These are phyloP conservation scores for Euthynnus affinis DNA, from an alignment of 2,797 vertebrate genomes.

Conservation along the genomic window DNA sequence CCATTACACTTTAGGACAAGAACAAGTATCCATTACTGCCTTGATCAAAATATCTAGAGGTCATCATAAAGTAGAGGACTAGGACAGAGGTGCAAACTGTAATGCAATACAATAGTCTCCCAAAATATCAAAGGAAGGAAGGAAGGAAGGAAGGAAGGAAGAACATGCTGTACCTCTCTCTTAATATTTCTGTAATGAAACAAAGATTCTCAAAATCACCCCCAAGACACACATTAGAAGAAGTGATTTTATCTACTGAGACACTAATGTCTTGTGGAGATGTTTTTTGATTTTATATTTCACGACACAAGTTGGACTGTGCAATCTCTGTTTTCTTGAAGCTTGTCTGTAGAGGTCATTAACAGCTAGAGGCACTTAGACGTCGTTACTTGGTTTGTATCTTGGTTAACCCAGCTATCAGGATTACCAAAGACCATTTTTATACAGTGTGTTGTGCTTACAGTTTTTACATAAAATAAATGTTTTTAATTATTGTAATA, in stretches of 20 bases:
- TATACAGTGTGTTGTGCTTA: not conserved
- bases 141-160: not conserved
- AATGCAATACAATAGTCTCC: constrained; percentile 10
- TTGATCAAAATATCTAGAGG: constrained; percentile 14
- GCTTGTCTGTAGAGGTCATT: not conserved
- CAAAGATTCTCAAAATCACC: not conserved
- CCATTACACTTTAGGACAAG: not conserved
- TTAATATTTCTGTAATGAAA: constrained; percentile 22
- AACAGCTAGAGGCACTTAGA: not conserved
- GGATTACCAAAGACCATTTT: not conserved
- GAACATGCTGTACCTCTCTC: constrained; percentile 12
- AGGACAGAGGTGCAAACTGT: not conserved
- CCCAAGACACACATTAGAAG: not conserved
- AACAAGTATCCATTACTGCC: constrained; percentile 17
- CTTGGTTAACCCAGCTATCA: not conserved
- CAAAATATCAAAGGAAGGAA: not conserved
- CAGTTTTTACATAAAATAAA: not conserved
- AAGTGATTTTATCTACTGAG: constrained; percentile 1
- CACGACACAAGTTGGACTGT: not conserved
- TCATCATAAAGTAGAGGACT: constrained; percentile 6
- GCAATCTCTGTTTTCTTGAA: constrained; percentile 1
- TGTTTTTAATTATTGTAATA: not conserved
- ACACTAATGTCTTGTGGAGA: not conserved
- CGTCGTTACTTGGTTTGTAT: not conserved
- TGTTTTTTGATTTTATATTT: constrained; percentile 17